phyloP scores from a whole-genome alignment of 2,797 vertebrate genomes.

The Balearica regulorum region DNA sequence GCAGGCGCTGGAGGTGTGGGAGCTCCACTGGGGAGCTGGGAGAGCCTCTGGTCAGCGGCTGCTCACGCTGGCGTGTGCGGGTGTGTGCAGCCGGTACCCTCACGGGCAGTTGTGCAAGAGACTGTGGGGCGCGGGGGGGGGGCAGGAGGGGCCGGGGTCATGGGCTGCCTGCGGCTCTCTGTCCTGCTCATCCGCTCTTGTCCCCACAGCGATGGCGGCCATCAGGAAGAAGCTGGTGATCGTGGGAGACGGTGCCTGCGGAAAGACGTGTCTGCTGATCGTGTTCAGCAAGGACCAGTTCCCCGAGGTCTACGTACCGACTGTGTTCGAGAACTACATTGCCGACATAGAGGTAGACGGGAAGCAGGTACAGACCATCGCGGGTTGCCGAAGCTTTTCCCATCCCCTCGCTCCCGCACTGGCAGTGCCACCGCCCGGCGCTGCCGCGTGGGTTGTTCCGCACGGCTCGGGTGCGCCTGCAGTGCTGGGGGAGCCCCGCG shows the following conservation, averaged over 20 bases:
- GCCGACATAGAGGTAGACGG: slow-evolving; percentile 97
- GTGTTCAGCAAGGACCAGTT: slow-evolving; percentile 99
- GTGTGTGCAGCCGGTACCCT: neutral
- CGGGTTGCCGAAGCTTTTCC: neutral
- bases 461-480: accelerated
- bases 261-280: slow-evolving; percentile 95
- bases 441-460: accelerated
- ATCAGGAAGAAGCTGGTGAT: slow-evolving; percentile 98
- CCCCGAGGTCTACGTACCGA: slow-evolving; percentile 96
- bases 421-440: accelerated
- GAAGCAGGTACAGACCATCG: slow-evolving; percentile 82
- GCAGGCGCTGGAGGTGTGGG: neutral
- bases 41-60: neutral
- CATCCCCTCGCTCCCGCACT: accelerated
- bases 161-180: accelerated
- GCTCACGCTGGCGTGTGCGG: neutral
- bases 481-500: accelerated
- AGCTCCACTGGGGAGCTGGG: neutral
- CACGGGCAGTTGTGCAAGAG: accelerated
- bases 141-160: neutral
- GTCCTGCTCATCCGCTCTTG: neutral
- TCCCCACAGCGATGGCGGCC: slow-evolving; percentile 87
- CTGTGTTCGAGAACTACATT: slow-evolving; percentile 98
- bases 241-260: slow-evolving; percentile 94
- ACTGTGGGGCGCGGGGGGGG: neutral